Conservation (phyloP, 2,113 vertebrate genomes). For the Nibea coibor region DNA sequence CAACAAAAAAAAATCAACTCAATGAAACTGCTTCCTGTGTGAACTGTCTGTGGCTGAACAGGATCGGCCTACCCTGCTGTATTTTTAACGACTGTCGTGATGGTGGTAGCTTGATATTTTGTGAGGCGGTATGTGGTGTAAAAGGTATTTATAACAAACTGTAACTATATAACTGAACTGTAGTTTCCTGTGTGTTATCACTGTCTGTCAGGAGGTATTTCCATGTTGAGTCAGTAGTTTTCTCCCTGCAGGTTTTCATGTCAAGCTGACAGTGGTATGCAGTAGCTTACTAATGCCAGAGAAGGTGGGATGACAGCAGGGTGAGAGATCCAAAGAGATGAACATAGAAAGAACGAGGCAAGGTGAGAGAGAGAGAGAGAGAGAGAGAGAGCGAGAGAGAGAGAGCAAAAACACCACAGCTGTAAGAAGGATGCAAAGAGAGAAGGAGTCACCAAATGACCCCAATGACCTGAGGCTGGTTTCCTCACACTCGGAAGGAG, state of each 20-base stretch:
- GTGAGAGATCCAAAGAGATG: not conserved
- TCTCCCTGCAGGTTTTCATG: constrained; percentile 13
- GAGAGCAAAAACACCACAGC: not conserved
- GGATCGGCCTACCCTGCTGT: too few species aligned
- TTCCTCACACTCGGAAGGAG: constrained; percentile 28
- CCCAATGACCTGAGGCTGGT: constrained; percentile 10
- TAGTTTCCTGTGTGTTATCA: constrained; percentile 7
- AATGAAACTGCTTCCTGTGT: too few species aligned
- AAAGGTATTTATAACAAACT: too few species aligned
- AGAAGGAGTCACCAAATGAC: constrained; percentile 8
- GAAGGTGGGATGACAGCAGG: not conserved
- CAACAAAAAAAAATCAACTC: too few species aligned
- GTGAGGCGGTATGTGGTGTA: too few species aligned
- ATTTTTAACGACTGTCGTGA: too few species aligned
- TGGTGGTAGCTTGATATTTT: too few species aligned
- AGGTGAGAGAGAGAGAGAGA: not conserved
- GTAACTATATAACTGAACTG: not conserved
- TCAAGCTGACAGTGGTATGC: constrained; percentile 39
- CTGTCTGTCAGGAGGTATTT: not conserved
- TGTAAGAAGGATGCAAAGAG: not conserved
- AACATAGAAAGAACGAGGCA: not conserved
- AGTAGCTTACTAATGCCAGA: constrained; percentile 9
- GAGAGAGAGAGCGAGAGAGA: constrained; percentile 6
- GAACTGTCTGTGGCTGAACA: too few species aligned
- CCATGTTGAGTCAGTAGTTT: constrained; percentile 8